These are phyloP conservation scores for Phalacrocorax brasilianus DNA, from an alignment of 2,113 vertebrate genomes.

Conservation along the genomic window DNA sequence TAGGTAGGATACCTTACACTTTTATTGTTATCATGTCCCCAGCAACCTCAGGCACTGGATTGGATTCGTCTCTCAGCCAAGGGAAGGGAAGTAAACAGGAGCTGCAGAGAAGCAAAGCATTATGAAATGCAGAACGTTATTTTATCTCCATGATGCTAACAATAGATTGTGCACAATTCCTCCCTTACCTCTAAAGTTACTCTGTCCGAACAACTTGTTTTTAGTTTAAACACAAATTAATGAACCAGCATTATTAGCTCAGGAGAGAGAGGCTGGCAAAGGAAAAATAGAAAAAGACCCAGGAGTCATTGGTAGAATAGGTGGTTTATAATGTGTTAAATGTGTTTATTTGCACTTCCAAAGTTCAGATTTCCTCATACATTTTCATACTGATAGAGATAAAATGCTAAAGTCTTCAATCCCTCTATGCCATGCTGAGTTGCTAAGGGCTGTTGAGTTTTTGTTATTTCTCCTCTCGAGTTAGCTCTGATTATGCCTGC, in stretches of 20 bases:
- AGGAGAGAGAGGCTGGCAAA: not conserved
- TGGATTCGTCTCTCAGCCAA: not conserved
- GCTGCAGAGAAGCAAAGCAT: not conserved
- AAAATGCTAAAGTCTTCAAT: conserved; percentile 84
- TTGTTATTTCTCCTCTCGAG: conserved; percentile 84
- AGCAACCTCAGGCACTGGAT: not conserved
- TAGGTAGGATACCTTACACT: not conserved
- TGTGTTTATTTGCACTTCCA: conserved; percentile 80
- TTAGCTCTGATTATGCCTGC: conserved; percentile 84
- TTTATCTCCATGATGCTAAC: not conserved
- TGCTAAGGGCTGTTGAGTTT: conserved; percentile 82
- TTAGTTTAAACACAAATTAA: conserved; percentile 31
- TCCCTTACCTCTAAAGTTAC: not conserved
- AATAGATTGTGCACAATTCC: not conserved
- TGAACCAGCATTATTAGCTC: conserved; percentile 40
- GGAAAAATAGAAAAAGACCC: not conserved
- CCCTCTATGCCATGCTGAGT: conserved; percentile 82
- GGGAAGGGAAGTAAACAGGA: not conserved
- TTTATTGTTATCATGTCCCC: not conserved
- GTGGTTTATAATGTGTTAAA: conserved; percentile 75
- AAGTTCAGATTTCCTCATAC: conserved; percentile 81
- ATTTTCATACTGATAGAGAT: conserved; percentile 84
- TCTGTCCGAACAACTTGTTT: conserved; percentile 9
- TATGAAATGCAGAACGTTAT: not conserved
- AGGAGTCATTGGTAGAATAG: conserved; percentile 31